Percentiles rank a stretch among this genome's conserved stretches.
These are phyloP conservation scores for Egretta garzetta DNA, from an alignment of 2,113 vertebrate species.

Conservation along the genomic window DNA sequence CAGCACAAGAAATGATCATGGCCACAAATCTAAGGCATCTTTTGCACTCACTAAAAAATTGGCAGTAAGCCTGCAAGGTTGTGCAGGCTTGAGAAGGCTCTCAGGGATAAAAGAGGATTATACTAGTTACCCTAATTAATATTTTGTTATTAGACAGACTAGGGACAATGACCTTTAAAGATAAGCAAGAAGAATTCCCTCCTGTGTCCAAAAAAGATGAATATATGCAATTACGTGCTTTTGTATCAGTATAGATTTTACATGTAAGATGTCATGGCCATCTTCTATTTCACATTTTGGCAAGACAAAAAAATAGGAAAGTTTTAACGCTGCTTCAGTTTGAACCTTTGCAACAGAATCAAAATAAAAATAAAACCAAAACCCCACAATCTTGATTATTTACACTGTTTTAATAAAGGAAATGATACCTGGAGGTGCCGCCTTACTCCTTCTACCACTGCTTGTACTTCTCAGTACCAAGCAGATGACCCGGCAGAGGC, in stretches of 20 bases:
- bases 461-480: neutral
- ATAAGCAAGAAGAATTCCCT: neutral
- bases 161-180: neutral
- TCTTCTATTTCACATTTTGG: neutral
- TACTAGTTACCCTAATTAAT: constrained; percentile 31
- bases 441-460: neutral
- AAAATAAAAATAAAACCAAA: neutral
- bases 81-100: neutral
- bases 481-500: neutral
- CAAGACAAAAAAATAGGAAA: neutral
- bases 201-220: neutral
- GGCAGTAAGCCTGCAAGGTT: neutral
- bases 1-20: constrained; percentile 1
- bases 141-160: constrained; percentile 5
- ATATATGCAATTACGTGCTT: neutral
- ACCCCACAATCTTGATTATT: neutral
- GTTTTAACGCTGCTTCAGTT: accelerated
- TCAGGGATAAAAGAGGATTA: neutral
- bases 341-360: neutral
- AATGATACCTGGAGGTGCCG: accelerated
- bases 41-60: neutral
- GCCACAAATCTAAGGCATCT: neutral
- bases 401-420: neutral
- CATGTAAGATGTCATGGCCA: neutral
- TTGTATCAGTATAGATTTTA: neutral